A percentile compares a stretch with the other conserved stretches of the same genome.
Conservation (phyloP, 2,888 invertebrate species). For the Corythucha ciliata region DNA sequence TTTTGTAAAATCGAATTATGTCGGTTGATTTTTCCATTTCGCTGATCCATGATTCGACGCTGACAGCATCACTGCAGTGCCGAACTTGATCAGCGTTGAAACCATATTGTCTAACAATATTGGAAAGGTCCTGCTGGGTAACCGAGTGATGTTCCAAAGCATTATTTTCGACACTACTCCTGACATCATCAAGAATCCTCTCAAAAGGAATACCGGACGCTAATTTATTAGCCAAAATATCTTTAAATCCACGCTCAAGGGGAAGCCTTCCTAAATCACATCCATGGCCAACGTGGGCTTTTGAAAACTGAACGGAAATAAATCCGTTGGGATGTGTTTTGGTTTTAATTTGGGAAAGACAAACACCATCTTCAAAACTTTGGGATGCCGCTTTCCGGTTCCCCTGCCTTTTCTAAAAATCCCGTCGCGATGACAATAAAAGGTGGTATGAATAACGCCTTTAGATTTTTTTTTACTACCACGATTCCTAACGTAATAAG, state of each 20-base stretch:
- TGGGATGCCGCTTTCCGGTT: neutral
- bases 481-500: neutral
- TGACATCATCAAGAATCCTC: constrained; percentile 2
- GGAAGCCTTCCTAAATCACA: constrained; percentile 9
- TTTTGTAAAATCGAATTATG: constrained; percentile 8
- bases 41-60: constrained; percentile 12
- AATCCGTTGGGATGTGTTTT: neutral
- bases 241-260: neutral
- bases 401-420: neutral
- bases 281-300: constrained; percentile 12
- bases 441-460: neutral
- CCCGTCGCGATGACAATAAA: constrained; percentile 10
- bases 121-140: constrained; percentile 13
- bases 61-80: constrained; percentile 6
- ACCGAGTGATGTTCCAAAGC: constrained; percentile 13
- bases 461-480: constrained; percentile 1
- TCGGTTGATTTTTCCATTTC: constrained; percentile 5
- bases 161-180: constrained; percentile 1
- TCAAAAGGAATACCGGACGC: constrained; percentile 4
- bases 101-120: constrained; percentile 12
- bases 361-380: constrained; percentile 6
- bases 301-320: constrained; percentile 2
- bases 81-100: constrained; percentile 11
- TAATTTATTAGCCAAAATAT: constrained; percentile 12
- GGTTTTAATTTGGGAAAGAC: constrained; percentile 8